These are phyloP conservation scores for Drosophila robusta DNA, from an alignment of 2,888 invertebrate genomes.

Conservation along the genomic window DNA sequence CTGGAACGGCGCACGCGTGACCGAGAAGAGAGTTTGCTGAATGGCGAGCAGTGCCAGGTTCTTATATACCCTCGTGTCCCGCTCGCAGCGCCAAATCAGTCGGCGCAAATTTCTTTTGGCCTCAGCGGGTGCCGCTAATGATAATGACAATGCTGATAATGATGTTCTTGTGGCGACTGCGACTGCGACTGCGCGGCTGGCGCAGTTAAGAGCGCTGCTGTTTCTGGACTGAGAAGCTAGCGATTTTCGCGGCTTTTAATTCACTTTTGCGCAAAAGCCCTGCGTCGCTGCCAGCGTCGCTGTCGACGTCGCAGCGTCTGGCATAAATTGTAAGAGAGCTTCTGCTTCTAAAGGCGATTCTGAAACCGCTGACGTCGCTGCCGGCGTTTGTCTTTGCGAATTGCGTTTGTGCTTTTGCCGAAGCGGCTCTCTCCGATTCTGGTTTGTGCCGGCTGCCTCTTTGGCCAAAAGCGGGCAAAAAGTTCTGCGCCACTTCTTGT, in stretches of 20 bases:
- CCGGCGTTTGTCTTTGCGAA: slow-evolving; percentile 58
- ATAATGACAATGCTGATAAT: slow-evolving; percentile 51
- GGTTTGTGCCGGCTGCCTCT: slow-evolving; percentile 60
- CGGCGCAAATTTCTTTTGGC: slow-evolving; percentile 67
- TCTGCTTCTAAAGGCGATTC: slow-evolving; percentile 50
- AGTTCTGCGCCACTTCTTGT: slow-evolving; percentile 46
- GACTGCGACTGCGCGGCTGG: slow-evolving; percentile 46
- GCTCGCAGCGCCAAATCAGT: slow-evolving; percentile 45
- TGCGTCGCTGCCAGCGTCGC: slow-evolving; percentile 37
- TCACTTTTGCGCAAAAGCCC: slow-evolving; percentile 58
- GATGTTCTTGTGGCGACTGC: slow-evolving; percentile 56
- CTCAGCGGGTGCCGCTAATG: slow-evolving; percentile 36
- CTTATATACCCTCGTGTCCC: slow-evolving; percentile 84
- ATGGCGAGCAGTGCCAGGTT: slow-evolving; percentile 79
- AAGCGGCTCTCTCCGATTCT: slow-evolving; percentile 50
- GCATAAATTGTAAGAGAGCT: slow-evolving; percentile 62
- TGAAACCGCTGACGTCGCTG: slow-evolving; percentile 55
- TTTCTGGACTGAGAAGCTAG: slow-evolving; percentile 33
- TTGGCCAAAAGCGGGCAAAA: slow-evolving; percentile 61
- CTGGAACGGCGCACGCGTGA: slow-evolving; percentile 79
- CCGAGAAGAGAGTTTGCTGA: slow-evolving; percentile 78
- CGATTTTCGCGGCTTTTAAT: slow-evolving; percentile 48
- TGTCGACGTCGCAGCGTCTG: slow-evolving; percentile 28
- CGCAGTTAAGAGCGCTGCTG: slow-evolving; percentile 14
- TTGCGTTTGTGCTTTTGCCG: slow-evolving; percentile 47